These are phyloP conservation scores for Sminthurinus signatus DNA, from an alignment of 1,140 invertebrate genomes.

Conservation along the genomic window DNA sequence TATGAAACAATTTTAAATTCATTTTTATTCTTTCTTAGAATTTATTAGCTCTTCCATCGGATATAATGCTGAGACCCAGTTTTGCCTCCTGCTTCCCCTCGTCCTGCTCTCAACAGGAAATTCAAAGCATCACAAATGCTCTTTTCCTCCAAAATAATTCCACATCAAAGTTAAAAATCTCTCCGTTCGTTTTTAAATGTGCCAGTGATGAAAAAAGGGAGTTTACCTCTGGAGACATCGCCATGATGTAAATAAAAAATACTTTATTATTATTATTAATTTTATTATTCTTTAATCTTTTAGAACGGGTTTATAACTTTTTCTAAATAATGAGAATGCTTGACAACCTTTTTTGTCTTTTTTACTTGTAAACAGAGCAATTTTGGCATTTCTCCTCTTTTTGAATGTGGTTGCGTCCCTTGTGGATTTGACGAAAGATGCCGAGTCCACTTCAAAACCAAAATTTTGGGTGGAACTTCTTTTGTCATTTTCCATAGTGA, in stretches of 20 bases:
- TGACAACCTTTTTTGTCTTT: too few species aligned
- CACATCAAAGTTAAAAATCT: neutral
- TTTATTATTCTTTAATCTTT: too few species aligned
- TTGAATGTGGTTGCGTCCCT: neutral
- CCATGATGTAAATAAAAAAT: constrained; percentile 15
- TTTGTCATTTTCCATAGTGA: constrained; percentile 45
- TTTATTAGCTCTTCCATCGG: neutral
- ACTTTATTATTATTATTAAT: too few species aligned
- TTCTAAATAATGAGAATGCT: too few species aligned
- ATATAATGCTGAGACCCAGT: neutral
- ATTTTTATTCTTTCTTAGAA: too few species aligned
- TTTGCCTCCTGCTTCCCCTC: constrained; percentile 13
- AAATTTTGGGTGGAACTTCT: too few species aligned
- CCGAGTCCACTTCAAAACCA: too few species aligned
- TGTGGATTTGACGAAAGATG: too few species aligned
- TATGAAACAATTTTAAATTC: too few species aligned
- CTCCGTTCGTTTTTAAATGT: neutral
- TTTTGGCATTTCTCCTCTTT: neutral
- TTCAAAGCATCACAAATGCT: neutral
- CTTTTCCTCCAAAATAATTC: neutral
- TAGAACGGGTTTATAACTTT: too few species aligned
- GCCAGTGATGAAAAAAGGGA: neutral
- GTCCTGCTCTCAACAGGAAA: constrained; percentile 6
- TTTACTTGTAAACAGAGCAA: too few species aligned
- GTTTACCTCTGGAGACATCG: neutral